phyloP scores from a whole-genome alignment of 2,113 vertebrate species.

The Apus apus region DNA sequence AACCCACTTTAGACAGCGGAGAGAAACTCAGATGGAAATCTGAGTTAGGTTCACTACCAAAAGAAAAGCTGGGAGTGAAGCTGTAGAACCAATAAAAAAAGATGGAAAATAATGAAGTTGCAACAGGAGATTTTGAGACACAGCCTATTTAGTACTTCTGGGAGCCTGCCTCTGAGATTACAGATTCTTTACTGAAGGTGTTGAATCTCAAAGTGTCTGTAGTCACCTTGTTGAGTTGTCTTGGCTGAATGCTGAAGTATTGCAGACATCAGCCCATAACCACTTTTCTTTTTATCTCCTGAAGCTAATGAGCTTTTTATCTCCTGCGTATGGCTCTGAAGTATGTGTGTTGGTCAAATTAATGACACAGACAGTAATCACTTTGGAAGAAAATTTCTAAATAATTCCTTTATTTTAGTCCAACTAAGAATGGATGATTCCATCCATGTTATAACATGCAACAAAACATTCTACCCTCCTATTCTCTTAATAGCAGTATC shows the following conservation, averaged over 20 bases:
- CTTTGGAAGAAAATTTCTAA: neutral
- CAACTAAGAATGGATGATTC: neutral
- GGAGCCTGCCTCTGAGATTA: neutral
- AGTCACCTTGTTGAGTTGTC: neutral
- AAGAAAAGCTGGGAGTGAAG: neutral
- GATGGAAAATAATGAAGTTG: neutral
- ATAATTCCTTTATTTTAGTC: neutral
- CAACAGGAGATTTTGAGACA: neutral
- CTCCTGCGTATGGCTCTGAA: neutral
- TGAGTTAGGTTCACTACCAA: neutral
- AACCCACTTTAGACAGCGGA: neutral
- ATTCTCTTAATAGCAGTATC: neutral
- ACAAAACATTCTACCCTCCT: neutral
- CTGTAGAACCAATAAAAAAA: neutral
- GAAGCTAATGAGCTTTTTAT: neutral
- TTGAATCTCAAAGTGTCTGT: neutral
- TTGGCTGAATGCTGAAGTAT: neutral
- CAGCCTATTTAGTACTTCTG: neutral
- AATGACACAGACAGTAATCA: neutral
- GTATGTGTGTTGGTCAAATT: neutral
- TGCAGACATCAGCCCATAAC: neutral
- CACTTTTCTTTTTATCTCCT: neutral
- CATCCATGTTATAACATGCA: neutral
- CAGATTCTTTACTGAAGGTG: neutral
- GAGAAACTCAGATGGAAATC: neutral